Percentiles rank a stretch among this genome's conserved stretches.
Evolutionary conservation across 2,113 vertebrate genomes (phyloP).

Genomic region (Puntigrus tetrazona): DNA sequence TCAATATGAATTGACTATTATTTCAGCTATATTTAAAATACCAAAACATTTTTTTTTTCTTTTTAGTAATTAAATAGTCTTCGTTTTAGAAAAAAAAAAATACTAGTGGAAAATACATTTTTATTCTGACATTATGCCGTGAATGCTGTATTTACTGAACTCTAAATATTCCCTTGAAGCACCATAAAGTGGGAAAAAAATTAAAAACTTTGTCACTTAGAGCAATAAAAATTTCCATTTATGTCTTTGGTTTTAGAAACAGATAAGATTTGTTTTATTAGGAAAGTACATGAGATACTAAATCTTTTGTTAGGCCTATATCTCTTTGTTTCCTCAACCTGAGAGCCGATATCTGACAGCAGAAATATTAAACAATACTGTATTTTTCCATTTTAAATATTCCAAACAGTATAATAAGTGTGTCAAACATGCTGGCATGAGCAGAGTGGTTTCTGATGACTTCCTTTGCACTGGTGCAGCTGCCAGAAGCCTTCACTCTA

Average conservation of each 20-base stretch:
- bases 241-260: background rate
- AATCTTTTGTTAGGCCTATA: background rate
- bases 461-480: constrained; percentile 27
- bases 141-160: too few species aligned
- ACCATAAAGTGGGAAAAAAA: background rate
- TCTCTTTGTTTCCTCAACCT: background rate
- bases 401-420: background rate
- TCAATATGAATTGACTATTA: too few species aligned
- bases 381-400: background rate
- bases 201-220: background rate
- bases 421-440: background rate
- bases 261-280: background rate
- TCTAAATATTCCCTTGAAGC: background rate
- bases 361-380: background rate
- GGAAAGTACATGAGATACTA: background rate
- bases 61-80: too few species aligned
- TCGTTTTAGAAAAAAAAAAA: background rate
- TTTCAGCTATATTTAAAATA: too few species aligned
- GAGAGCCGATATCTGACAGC: background rate
- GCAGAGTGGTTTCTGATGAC: background rate
- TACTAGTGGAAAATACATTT: background rate
- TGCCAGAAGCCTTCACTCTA: constrained; percentile 28
- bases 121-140: background rate
- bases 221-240: background rate
- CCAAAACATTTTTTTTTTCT: too few species aligned